Evolutionary conservation across 2,888 invertebrate species (phyloP).

Genomic region (Dynastes hyllus): DNA sequence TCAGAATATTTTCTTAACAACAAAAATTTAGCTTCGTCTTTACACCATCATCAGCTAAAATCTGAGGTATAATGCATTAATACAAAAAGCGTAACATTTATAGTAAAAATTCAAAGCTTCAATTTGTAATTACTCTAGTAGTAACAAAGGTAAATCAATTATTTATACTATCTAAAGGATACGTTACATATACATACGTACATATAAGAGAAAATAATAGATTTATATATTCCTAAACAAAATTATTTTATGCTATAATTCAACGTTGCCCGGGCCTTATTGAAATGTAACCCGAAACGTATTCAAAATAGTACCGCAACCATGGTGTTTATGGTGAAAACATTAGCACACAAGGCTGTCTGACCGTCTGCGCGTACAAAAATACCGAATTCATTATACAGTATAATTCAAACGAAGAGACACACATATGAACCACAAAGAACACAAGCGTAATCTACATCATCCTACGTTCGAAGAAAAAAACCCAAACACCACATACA

Average conservation of each 20-base stretch:
- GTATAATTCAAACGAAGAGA: slow-evolving; percentile 22
- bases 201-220: not conserved
- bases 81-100: too few relatives aligned
- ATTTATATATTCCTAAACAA: not conserved
- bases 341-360: slow-evolving; percentile 37
- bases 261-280: not conserved
- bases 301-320: not conserved
- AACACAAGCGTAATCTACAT: slow-evolving; percentile 6
- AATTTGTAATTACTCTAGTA: too few relatives aligned
- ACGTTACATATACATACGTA: too few relatives aligned
- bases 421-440: slow-evolving; percentile 14
- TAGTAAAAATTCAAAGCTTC: too few relatives aligned
- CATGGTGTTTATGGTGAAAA: slow-evolving; percentile 5
- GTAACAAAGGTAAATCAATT: too few relatives aligned
- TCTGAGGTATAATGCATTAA: too few relatives aligned
- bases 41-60: too few relatives aligned
- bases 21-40: too few relatives aligned
- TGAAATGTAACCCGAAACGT: slow-evolving; percentile 6
- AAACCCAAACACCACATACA: not conserved
- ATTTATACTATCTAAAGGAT: too few relatives aligned
- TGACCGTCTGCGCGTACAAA: not conserved
- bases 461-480: slow-evolving; percentile 22
- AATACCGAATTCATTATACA: slow-evolving; percentile 28
- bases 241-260: slow-evolving; percentile 1
- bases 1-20: too few relatives aligned